These are phyloP conservation scores for Thripadectes ignobilis DNA, from an alignment of 2,797 vertebrate species.

Conservation along the genomic window DNA sequence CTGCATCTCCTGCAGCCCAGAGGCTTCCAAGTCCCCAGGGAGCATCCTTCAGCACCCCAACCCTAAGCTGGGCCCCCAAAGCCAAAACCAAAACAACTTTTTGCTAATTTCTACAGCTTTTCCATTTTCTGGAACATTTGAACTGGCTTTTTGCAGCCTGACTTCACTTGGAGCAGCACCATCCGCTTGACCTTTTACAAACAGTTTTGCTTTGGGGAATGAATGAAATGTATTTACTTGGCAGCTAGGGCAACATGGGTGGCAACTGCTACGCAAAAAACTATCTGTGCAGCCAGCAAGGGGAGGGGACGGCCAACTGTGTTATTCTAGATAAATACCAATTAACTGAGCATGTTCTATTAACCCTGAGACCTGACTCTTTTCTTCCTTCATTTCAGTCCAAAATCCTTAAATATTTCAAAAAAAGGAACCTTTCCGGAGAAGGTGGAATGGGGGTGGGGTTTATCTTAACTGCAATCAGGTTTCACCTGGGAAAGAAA, in stretches of 20 bases:
- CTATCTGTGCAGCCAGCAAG: neutral
- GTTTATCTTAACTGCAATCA: neutral
- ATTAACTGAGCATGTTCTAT: slow-evolving; percentile 14
- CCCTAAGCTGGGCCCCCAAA: neutral
- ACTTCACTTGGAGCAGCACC: neutral
- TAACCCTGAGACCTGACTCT: neutral
- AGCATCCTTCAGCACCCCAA: neutral
- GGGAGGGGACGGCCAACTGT: neutral
- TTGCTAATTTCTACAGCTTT: neutral
- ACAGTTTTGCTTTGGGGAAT: neutral
- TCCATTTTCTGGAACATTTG: neutral
- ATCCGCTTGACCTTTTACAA: neutral
- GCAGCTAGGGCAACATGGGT: neutral
- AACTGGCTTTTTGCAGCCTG: neutral
- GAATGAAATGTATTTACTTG: slow-evolving; percentile 1
- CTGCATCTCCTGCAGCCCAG: neutral
- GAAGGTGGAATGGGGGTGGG: rapidly evolving
- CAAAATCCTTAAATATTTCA: neutral
- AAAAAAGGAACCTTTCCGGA: neutral
- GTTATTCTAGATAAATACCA: slow-evolving; percentile 16
- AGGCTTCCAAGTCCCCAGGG: rapidly evolving
- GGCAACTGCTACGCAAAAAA: slow-evolving; percentile 18
- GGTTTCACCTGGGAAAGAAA: neutral
- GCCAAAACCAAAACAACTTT: neutral
- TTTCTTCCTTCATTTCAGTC: neutral